Conservation (phyloP, 2,797 vertebrate species). For the Craterocephalus amniculus region DNA sequence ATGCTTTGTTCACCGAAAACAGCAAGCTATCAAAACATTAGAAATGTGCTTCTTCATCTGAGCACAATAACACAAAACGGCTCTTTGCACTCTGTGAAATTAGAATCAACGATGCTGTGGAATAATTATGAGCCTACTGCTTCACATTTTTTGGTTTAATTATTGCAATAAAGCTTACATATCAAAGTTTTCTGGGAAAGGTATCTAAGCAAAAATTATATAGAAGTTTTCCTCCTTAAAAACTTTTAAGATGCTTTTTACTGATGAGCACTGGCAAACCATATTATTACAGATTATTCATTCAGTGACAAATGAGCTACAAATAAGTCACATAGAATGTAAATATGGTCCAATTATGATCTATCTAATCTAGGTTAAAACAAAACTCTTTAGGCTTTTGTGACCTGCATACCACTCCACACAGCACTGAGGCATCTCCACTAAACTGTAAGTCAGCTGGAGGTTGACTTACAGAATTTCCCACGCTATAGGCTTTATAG, state of each 20-base stretch:
- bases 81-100: conserved; percentile 66
- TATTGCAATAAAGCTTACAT: conserved; percentile 30
- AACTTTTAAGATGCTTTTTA: conserved; percentile 14
- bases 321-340: not conserved
- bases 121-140: conserved; percentile 58
- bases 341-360: not conserved
- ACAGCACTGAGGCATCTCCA: conserved; percentile 18
- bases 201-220: conserved; percentile 32
- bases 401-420: conserved; percentile 1
- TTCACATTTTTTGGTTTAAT: conserved; percentile 33
- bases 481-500: conserved; percentile 69
- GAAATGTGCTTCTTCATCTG: conserved; percentile 53
- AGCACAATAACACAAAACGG: conserved; percentile 54
- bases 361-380: not conserved
- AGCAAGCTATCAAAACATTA: conserved; percentile 40
- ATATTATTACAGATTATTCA: not conserved
- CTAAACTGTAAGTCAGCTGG: conserved; percentile 49
- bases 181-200: conserved; percentile 30
- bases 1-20: conserved; percentile 61
- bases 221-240: not conserved
- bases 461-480: conserved; percentile 63
- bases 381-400: not conserved
- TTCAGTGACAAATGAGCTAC: not conserved
- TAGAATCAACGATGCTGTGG: conserved; percentile 57
- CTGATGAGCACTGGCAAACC: not conserved